Percentiles rank a stretch among this genome's conserved stretches.
Conservation (phyloP, 1,140 invertebrate genomes). For the Pseudobourletiella spinata region DNA sequence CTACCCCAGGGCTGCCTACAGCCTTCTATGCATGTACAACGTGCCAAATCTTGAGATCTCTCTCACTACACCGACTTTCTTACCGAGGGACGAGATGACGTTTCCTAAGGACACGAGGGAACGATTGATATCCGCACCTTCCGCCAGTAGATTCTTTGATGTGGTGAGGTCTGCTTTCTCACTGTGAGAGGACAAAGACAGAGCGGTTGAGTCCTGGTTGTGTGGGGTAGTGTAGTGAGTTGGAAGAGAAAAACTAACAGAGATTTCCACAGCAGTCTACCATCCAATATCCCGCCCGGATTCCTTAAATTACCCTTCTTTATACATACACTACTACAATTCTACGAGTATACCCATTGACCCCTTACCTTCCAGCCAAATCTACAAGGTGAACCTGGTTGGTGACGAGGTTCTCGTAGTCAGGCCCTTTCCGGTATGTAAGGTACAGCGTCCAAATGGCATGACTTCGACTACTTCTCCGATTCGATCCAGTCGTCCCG, state of each 20-base stretch:
- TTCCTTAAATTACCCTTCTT: no score
- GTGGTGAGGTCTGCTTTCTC: constrained; percentile 40
- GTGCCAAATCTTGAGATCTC: no score
- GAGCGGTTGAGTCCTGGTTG: no score
- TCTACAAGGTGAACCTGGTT: constrained; percentile 59
- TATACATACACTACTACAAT: no score
- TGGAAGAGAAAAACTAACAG: no score
- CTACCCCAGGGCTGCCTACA: no score
- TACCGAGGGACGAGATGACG: constrained; percentile 65
- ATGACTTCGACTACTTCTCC: constrained; percentile 54
- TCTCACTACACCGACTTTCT: no score
- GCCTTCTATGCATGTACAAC: no score
- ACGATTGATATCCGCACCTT: constrained; percentile 73
- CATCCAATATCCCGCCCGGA: no score
- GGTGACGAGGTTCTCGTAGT: constrained; percentile 17
- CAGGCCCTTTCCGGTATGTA: constrained; percentile 33
- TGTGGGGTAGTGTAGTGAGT: no score
- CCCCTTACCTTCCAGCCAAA: constrained; percentile 51
- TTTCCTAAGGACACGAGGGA: constrained; percentile 68
- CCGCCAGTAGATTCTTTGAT: constrained; percentile 50
- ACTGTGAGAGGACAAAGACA: constrained; percentile 23
- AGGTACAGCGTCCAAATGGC: constrained; percentile 50
- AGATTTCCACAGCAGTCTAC: no score
- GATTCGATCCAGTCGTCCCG: constrained; percentile 47
- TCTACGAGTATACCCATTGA: no score